These are phyloP conservation scores for Dunckerocampus dactyliophorus DNA, from an alignment of 2,113 vertebrate genomes.

Conservation along the genomic window DNA sequence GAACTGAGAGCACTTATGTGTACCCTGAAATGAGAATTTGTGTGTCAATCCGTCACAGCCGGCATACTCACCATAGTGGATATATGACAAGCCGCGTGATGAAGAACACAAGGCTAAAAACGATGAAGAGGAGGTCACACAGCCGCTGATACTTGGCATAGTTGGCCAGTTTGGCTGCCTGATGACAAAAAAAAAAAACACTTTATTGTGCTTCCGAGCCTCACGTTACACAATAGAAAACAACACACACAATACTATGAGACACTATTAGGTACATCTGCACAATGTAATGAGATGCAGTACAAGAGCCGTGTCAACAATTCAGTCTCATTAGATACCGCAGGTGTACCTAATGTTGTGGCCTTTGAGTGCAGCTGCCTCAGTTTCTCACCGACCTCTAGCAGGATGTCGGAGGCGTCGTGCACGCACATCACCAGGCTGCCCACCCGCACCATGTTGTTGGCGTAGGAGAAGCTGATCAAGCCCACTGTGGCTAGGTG, in stretches of 20 bases:
- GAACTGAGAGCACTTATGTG: no score
- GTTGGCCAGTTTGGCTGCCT: constrained; percentile 95
- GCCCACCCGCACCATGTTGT: constrained; percentile 92
- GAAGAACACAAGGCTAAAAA: constrained; percentile 85
- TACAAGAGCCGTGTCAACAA: no score
- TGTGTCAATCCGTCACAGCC: no score
- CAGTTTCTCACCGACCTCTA: constrained; percentile 79
- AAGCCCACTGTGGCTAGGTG: constrained; percentile 86
- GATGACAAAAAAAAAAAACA: constrained; percentile 13
- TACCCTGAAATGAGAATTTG: no score
- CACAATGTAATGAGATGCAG: no score
- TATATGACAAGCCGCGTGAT: constrained; percentile 85
- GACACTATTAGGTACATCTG: no score
- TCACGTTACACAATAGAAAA: no score
- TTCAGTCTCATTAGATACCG: no score
- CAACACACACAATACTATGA: no score
- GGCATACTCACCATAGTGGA: constrained; percentile 85
- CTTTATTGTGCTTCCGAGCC: not conserved
- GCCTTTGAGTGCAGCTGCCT: no score
- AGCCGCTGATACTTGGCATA: constrained; percentile 92
- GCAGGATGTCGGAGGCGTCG: constrained; percentile 85
- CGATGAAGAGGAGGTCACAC: constrained; percentile 88
- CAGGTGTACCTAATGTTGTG: no score
- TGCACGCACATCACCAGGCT: constrained; percentile 88
- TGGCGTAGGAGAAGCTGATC: constrained; percentile 91